These are phyloP conservation scores for Hydrocynus forskahlii DNA, from an alignment of 2,797 vertebrate species.

Conservation along the genomic window DNA sequence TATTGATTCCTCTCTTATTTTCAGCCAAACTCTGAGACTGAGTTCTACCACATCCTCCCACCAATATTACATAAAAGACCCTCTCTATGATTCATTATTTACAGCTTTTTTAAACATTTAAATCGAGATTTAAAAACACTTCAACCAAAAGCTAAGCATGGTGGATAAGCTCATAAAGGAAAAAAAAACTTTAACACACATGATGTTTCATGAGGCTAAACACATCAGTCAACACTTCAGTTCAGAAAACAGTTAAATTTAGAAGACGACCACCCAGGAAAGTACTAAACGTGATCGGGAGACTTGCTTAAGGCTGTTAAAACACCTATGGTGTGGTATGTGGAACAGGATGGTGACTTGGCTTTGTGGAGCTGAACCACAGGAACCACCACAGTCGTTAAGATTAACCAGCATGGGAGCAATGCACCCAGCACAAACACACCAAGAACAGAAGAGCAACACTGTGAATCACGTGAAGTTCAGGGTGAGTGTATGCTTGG, in stretches of 20 bases:
- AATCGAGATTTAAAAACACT: conserved; percentile 15
- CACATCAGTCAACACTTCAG: neutral
- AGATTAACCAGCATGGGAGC: conserved; percentile 11
- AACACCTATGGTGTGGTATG: conserved; percentile 11
- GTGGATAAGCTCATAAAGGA: neutral
- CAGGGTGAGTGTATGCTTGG: neutral
- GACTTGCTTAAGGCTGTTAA: neutral
- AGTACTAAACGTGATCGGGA: neutral
- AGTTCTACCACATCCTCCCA: conserved; percentile 24
- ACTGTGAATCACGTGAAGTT: neutral
- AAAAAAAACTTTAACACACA: neutral
- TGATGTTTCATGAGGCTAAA: neutral
- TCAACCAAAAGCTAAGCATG: conserved; percentile 15
- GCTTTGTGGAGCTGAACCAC: conserved; percentile 1
- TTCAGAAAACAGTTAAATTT: neutral
- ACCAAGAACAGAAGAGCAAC: conserved; percentile 20
- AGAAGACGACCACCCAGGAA: conserved; percentile 15
- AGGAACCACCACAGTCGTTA: conserved; percentile 13
- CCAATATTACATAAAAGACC: conserved; percentile 45
- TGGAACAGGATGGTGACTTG: neutral
- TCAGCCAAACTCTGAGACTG: conserved; percentile 30
- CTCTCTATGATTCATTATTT: conserved; percentile 41
- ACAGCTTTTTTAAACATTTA: conserved; percentile 33
- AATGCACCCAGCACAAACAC: neutral
- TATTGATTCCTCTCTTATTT: conserved; percentile 48